Evolutionary conservation across 2,113 vertebrate species (phyloP).

Genomic region (Austrofundulus limnaeus): DNA sequence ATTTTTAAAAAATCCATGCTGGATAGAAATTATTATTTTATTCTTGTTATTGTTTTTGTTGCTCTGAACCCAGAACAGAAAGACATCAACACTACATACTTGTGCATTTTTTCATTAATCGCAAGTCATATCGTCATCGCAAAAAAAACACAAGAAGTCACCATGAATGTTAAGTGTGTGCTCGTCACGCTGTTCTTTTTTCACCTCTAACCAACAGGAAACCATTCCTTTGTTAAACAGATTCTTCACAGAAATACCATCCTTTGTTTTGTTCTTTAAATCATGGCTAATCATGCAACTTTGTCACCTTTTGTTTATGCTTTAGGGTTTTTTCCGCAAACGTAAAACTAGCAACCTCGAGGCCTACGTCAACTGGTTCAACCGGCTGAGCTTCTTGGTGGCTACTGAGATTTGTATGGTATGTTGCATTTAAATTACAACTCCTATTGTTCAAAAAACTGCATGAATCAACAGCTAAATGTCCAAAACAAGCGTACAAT

Average conservation of each 20-base stretch:
- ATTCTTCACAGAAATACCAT: neutral
- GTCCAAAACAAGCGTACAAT: too few relatives aligned
- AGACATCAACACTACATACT: too few relatives aligned
- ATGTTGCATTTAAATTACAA: slow-evolving; percentile 6
- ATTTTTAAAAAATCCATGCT: too few relatives aligned
- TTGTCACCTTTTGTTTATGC: neutral
- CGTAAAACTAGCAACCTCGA: slow-evolving; percentile 90
- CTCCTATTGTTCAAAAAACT: neutral
- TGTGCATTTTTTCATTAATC: too few relatives aligned
- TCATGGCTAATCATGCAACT: neutral
- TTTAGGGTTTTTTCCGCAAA: slow-evolving; percentile 88
- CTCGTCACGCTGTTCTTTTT: neutral
- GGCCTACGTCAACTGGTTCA: slow-evolving; percentile 94
- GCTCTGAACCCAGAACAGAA: too few relatives aligned
- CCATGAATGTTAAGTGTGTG: neutral
- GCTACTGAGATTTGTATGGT: slow-evolving; percentile 97
- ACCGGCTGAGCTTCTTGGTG: slow-evolving; percentile 89
- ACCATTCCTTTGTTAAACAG: neutral
- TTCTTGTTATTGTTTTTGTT: too few relatives aligned
- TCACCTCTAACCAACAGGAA: neutral
- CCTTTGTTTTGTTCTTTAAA: neutral
- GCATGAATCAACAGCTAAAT: neutral
- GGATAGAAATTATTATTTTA: too few relatives aligned
- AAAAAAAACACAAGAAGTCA: too few relatives aligned
- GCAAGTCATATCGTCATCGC: too few relatives aligned